A percentile compares a stretch with the other conserved stretches of the same genome.
These are phyloP conservation scores for Enteromius thamalakanensis DNA, from an alignment of 2,797 vertebrate species.

Conservation along the genomic window DNA sequence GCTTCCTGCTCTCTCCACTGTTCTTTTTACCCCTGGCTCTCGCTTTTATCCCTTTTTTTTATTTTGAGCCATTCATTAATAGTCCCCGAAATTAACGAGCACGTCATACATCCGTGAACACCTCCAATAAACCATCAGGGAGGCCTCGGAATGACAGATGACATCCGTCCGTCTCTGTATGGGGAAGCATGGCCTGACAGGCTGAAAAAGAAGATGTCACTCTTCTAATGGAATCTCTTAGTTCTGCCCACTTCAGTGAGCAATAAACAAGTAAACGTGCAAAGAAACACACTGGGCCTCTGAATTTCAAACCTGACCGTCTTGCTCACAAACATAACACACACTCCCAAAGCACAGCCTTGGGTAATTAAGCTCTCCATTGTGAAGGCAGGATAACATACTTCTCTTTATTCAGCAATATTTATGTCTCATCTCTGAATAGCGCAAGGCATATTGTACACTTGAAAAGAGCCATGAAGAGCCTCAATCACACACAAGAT, in stretches of 20 bases:
- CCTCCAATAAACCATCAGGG: constrained; percentile 42
- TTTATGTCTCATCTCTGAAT: constrained; percentile 56
- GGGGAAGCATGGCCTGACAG: constrained; percentile 1
- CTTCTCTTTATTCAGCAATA: constrained; percentile 54
- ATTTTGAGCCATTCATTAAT: constrained; percentile 54
- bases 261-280: constrained; percentile 35
- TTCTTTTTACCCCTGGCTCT: constrained; percentile 43
- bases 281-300: neutral
- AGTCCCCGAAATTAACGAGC: constrained; percentile 42
- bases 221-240: constrained; percentile 25
- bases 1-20: constrained; percentile 60
- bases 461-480: constrained; percentile 58
- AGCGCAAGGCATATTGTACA: constrained; percentile 56
- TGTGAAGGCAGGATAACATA: constrained; percentile 55
- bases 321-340: constrained; percentile 48
- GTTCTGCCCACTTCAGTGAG: constrained; percentile 24
- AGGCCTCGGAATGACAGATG: constrained; percentile 39
- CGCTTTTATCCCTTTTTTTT: constrained; percentile 46
- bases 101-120: constrained; percentile 47
- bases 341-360: constrained; percentile 33
- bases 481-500: constrained; percentile 57
- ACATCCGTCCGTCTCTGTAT: constrained; percentile 12
- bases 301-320: constrained; percentile 38
- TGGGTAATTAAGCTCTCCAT: constrained; percentile 57
- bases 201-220: constrained; percentile 31